Conservation (phyloP, 2,113 vertebrate species). For the Eptesicus fuscus region DNA sequence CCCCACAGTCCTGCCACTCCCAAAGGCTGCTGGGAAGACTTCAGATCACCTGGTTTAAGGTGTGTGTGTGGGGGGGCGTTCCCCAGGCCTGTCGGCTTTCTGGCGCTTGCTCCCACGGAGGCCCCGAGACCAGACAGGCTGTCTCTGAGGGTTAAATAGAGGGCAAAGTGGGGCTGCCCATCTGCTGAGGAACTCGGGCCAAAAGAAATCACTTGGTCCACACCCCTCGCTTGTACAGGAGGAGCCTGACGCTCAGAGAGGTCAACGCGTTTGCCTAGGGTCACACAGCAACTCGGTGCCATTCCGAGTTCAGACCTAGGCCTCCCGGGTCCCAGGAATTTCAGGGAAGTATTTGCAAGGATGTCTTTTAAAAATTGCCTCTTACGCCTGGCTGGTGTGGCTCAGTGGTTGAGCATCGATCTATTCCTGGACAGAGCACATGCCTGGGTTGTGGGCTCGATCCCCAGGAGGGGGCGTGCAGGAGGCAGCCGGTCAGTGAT, state of each 20-base stretch:
- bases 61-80: not conserved
- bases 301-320: not conserved
- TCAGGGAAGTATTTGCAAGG: not conserved
- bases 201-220: not conserved
- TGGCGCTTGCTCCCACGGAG: not conserved
- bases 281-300: not conserved
- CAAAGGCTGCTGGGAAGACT: not conserved
- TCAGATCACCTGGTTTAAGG: rapidly evolving
- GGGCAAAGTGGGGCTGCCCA: no score
- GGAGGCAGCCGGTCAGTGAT: no score
- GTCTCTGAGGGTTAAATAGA: no score
- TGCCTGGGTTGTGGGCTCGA: no score
- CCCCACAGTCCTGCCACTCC: not conserved
- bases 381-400: no score
- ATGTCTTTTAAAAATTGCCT: not conserved
- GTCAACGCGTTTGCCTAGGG: not conserved
- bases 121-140: not conserved
- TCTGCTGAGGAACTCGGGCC: not conserved
- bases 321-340: not conserved
- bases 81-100: rapidly evolving
- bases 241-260: not conserved
- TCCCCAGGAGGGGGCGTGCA: no score
- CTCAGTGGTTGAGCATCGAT: no score
- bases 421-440: no score
- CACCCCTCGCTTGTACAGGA: not conserved